Evolutionary conservation across 2,797 vertebrate genomes (phyloP), one percentile per base, ranked within the genome.

Genomic region (Acanthis flammea): DNA sequence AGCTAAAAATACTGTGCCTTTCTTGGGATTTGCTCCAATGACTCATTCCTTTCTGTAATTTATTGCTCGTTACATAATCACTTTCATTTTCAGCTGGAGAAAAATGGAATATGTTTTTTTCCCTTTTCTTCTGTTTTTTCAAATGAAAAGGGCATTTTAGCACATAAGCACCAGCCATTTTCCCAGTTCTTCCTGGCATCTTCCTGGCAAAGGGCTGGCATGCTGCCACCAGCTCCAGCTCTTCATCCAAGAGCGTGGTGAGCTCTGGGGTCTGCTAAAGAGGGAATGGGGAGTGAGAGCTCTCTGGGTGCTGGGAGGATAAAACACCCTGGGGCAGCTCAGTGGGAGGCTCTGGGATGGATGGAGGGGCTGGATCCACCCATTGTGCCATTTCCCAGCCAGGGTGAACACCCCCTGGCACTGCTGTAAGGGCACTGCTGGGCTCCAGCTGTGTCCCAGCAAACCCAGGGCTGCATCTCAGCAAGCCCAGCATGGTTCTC

Each of bases 21-120:
- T 68, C 79, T 89, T 92, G 63, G 77, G 57, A 94, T 66, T 76
- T 37, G 94, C 87, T 96, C 94, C 97, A 97, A 97, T 98, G 97
- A 98, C 95, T 98, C 98, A 98, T 94, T 96, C 96, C 95, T 95
- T 96, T 96, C 96, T 95, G 96, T 97, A 97, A 98, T 98, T 98
- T 97, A 97, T 96, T 97, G 97, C 95, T 96, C 53, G 88, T 98
- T 98, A 97, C 94, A 97, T 98, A 98, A 98, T 97, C 97, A 90
- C 97, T 96, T 97, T 97, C 97, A 98, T 96, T 98, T 97, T 97
- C 94, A 88, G 94, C 89, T 70, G 61, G 61, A 96, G 94, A 94
- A 80, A 92, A 92, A 85, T 70, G 65, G 94, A 86, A 33, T 66
- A 48, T 27, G 42, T 78, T 71, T 71, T 39, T 51, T 12, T 6